phyloP scores from a whole-genome alignment of 2,113 vertebrate species.

The Pantherophis guttatus region DNA sequence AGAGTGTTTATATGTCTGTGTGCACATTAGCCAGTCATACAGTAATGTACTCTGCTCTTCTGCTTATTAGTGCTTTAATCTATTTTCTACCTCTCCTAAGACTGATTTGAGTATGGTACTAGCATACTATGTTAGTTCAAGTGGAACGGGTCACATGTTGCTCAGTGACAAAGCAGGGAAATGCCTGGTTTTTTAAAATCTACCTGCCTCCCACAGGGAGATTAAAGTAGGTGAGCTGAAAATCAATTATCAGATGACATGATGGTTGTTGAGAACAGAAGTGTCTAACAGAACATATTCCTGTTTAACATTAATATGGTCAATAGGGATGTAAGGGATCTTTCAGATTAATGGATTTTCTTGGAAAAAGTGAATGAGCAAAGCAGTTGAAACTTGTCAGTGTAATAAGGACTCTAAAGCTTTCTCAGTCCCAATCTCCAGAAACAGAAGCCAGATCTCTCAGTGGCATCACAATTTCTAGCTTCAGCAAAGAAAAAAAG shows the following conservation, averaged over 20 bases:
- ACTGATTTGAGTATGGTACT: background rate
- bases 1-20: background rate
- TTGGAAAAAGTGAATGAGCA: background rate
- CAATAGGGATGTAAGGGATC: background rate
- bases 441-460: background rate
- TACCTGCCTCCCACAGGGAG: background rate
- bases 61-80: background rate
- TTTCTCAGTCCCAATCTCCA: background rate
- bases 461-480: background rate
- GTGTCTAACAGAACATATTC: constrained; percentile 2
- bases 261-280: constrained; percentile 20
- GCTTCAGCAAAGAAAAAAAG: background rate
- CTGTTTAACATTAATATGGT: background rate
- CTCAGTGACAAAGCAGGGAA: background rate
- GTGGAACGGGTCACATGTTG: background rate
- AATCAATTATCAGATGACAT: background rate
- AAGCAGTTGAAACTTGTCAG: background rate
- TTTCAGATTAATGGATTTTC: constrained; percentile 17
- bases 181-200: background rate
- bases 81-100: background rate
- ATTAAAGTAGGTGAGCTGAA: constrained; percentile 11
- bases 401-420: background rate
- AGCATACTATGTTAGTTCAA: background rate
- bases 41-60: background rate
- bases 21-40: background rate